These are phyloP conservation scores for Bombus picipes DNA, from an alignment of 1,140 invertebrate species.

Conservation along the genomic window DNA sequence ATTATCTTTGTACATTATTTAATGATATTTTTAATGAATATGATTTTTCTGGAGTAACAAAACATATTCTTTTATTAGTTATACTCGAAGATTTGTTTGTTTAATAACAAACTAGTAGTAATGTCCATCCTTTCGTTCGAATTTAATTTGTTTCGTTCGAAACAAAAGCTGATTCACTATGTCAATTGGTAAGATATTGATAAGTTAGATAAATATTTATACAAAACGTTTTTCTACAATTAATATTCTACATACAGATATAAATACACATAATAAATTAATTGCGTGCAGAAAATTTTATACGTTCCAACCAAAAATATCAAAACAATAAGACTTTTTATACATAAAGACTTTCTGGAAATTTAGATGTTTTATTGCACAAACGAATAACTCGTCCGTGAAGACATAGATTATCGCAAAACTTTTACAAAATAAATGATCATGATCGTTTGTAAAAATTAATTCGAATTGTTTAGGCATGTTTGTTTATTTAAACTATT, in stretches of 20 bases:
- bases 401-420: background rate
- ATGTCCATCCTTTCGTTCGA: background rate
- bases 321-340: slow-evolving; percentile 30
- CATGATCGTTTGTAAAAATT: background rate
- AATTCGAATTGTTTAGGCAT: slow-evolving; percentile 12
- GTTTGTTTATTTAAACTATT: slow-evolving; percentile 56
- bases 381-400: background rate
- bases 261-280: background rate
- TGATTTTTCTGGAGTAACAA: slow-evolving; percentile 2
- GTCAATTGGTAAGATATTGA: slow-evolving; percentile 21
- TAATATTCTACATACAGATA: slow-evolving; percentile 30
- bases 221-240: slow-evolving; percentile 53
- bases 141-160: background rate
- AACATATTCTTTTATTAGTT: slow-evolving; percentile 2
- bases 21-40: slow-evolving; percentile 16
- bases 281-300: slow-evolving; percentile 1
- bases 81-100: background rate
- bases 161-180: slow-evolving; percentile 5
- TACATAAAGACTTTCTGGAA: background rate
- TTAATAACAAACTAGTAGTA: background rate
- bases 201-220: slow-evolving; percentile 48
- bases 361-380: background rate
- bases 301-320: slow-evolving; percentile 9
- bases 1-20: slow-evolving; percentile 27
- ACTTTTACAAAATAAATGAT: background rate